Conservation (phyloP, 2,888 invertebrate species). For the Dolichomitus sp. region DNA sequence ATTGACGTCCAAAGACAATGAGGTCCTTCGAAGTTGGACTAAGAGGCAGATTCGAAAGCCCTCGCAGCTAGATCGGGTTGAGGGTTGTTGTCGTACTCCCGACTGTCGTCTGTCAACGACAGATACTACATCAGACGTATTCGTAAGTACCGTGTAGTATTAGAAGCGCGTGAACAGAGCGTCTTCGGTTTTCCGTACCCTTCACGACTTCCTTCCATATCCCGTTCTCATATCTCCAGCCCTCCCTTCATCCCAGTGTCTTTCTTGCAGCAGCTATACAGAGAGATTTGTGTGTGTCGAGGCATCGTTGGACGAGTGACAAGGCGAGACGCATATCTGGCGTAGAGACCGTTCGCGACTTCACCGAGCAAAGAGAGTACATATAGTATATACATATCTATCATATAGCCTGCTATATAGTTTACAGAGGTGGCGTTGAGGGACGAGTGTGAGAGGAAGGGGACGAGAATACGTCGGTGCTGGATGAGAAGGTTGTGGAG, state of each 20-base stretch:
- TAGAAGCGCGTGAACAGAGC: constrained; percentile 56
- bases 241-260: constrained; percentile 40
- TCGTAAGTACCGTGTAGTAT: constrained; percentile 61
- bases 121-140: constrained; percentile 73
- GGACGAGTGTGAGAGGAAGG: constrained; percentile 60
- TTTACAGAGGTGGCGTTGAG: constrained; percentile 56
- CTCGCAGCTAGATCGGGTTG: constrained; percentile 65
- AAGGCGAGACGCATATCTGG: constrained; percentile 48
- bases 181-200: constrained; percentile 55
- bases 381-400: constrained; percentile 25
- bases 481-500: constrained; percentile 71
- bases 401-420: constrained; percentile 40
- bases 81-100: constrained; percentile 73
- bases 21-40: constrained; percentile 68
- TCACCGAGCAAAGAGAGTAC: constrained; percentile 24
- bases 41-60: constrained; percentile 60
- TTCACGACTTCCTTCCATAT: constrained; percentile 36
- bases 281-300: constrained; percentile 7
- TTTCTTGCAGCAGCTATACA: constrained; percentile 46
- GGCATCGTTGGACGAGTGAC: constrained; percentile 47
- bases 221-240: constrained; percentile 21
- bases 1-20: constrained; percentile 63
- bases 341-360: constrained; percentile 21
- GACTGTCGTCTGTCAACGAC: constrained; percentile 77
- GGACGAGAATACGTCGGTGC: constrained; percentile 68